Conservation (phyloP, 2,888 invertebrate genomes). For the Oasisia sp. region DNA sequence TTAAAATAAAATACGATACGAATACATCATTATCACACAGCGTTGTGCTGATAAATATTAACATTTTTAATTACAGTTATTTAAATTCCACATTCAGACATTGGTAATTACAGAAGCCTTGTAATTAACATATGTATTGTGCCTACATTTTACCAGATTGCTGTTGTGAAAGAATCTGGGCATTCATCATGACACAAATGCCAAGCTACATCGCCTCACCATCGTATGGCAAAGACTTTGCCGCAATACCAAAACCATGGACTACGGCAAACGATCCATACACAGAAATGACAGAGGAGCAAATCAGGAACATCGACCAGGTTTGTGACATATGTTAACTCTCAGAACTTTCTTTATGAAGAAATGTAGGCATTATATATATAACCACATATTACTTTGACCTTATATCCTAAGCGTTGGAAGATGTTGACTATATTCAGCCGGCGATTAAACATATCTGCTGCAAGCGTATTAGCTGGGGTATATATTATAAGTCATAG, state of each 20-base stretch:
- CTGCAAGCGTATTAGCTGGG: too few relatives aligned
- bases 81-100: background rate
- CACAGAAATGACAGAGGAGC: conserved; percentile 58
- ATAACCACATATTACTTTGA: background rate
- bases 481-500: too few relatives aligned
- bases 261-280: conserved; percentile 61
- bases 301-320: conserved; percentile 54
- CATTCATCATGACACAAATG: background rate
- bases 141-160: background rate
- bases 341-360: background rate
- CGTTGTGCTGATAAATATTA: too few relatives aligned
- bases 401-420: background rate
- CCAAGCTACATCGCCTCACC: conserved; percentile 8
- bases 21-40: too few relatives aligned
- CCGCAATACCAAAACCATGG: conserved; percentile 57
- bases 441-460: too few relatives aligned
- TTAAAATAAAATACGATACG: too few relatives aligned
- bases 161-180: background rate
- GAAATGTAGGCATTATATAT: background rate
- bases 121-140: background rate
- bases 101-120: background rate
- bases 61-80: background rate
- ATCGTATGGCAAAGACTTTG: conserved; percentile 38
- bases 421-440: too few relatives aligned
- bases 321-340: conserved; percentile 29